Base-by-base conservation (phyloP, 2,113 vertebrate genomes). In the Scartelaos histophorus region DNA sequence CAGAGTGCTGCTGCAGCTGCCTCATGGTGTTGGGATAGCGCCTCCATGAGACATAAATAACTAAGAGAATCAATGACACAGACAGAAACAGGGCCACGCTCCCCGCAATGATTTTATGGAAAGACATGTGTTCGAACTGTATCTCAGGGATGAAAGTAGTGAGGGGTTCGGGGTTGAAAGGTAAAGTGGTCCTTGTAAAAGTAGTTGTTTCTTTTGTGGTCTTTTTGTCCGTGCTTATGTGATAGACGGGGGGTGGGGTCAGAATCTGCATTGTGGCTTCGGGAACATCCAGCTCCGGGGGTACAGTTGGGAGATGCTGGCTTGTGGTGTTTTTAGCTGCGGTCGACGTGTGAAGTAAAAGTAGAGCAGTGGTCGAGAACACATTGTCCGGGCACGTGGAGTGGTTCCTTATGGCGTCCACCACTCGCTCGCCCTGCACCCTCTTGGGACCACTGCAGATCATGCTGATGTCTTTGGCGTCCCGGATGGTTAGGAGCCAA, bases 41-140 rank as follows among this genome's bases (percentile, higher is more conserved):
- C 90, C 96, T 96, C 97, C 97, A 99, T 0, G 97, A 98, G 34
- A 98, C 95, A 45, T 98, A 99, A 92, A 97, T 97, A 60, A 99
- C 97, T 93, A 99, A 91, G 24, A 98, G 89, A 88, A 99, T 98
- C 94, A 99, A 95, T 84, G 96, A 94, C 90, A 98, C 94, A 0
- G 97, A 98, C 24, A 99, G 94, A 64, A 98, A 98, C 82, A 99
- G 95, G 35, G 97, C 97, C 87, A 98, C 97, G 0, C 96, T 95
- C 38, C 97, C 97, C 0, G 97, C 97, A 35, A 99, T 95, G 58
- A 99, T 98, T 90, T 99, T 99, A 89, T 99, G 97, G 81, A 99
- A 97, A 29, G 96, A 95, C 89, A 99, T 95, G 38, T 97, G 95
- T 88, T 98, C 96, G 3, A 97, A 96, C 9, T 95, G 95, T 13